phyloP scores from a whole-genome alignment of 2,797 vertebrate species.

The Neomorphus geoffroyi region DNA sequence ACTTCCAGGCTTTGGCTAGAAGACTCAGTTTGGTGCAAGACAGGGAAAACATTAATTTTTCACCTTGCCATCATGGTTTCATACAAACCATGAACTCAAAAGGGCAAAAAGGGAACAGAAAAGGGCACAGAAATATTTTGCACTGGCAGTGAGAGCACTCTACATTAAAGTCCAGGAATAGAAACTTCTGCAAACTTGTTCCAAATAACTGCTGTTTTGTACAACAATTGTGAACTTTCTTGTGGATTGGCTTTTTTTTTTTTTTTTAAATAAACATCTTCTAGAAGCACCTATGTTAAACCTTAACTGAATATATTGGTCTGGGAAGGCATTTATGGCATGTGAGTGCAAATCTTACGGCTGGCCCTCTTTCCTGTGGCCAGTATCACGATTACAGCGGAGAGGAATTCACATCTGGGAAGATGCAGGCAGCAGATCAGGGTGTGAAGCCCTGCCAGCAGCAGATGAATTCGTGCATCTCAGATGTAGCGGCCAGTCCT shows the following conservation, averaged over 20 bases:
- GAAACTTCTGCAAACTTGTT: background rate
- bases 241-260: background rate
- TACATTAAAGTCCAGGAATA: background rate
- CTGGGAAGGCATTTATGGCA: slow-evolving; percentile 50
- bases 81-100: background rate
- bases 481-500: slow-evolving; percentile 9
- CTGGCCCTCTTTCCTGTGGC: slow-evolving; percentile 32
- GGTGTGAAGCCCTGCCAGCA: slow-evolving; percentile 47
- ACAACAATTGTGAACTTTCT: background rate
- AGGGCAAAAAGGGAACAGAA: no score
- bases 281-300: background rate
- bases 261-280: background rate
- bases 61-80: background rate
- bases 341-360: slow-evolving; percentile 13
- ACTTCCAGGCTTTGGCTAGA: background rate
- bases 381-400: background rate
- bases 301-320: background rate
- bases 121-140: background rate
- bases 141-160: background rate
- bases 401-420: slow-evolving; percentile 67
- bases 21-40: background rate
- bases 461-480: slow-evolving; percentile 35
- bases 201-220: background rate
- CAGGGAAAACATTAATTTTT: background rate
- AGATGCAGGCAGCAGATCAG: slow-evolving; percentile 28